Evolutionary conservation across 2,888 invertebrate species (phyloP), one percentile per base, ranked within the genome.

Genomic region (Torymus auratus): DNA sequence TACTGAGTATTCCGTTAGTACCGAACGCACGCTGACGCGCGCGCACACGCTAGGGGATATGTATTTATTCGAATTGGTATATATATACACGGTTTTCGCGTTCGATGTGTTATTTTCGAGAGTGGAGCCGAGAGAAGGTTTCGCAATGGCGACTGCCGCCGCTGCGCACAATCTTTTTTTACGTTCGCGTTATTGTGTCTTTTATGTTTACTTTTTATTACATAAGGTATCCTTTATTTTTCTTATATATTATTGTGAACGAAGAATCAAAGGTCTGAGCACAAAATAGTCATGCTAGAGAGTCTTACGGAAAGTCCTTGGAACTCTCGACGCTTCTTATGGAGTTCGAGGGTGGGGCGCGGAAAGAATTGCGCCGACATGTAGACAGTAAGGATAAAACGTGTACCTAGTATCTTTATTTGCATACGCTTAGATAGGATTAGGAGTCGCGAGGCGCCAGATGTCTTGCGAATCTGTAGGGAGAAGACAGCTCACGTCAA

Each of bases 251-350:
- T 50, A 68, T 68, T 53, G 14, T 12, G 55, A 74, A 70, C 65
- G 74, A 80, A 74, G 68, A 81, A 77, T 81, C 78, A 80, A 83
- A 81, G 84, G 82, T 83, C 82, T 80, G 83, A 84, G 78, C 82
- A 83, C 78, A 80, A 84, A 79, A 78, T 81, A 83, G 84, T 83
- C 79, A 84, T 77, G 75, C 78, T 83, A 78, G 83, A 72, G 83
- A 72, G 65, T 76, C 60, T 52, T 65, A 61, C 52, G 64, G 52
- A 75, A 41, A 20, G 14, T 72, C 61, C 53, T 68, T 68, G 56
- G 61, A 61, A 60, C 52, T 41, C 5, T 41, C 28, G 53, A 50
- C 23, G 13, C 12, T 68, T 52, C 28, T 74, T 52, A 56, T 23
- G 50, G 17, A 58, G 17, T 23, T 1, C 60, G 65, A 1, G 65